A percentile compares a stretch with the other conserved stretches of the same genome.
These are phyloP conservation scores for Drosophila paulistorum DNA, from an alignment of 1,140 invertebrate genomes.

Conservation along the genomic window DNA sequence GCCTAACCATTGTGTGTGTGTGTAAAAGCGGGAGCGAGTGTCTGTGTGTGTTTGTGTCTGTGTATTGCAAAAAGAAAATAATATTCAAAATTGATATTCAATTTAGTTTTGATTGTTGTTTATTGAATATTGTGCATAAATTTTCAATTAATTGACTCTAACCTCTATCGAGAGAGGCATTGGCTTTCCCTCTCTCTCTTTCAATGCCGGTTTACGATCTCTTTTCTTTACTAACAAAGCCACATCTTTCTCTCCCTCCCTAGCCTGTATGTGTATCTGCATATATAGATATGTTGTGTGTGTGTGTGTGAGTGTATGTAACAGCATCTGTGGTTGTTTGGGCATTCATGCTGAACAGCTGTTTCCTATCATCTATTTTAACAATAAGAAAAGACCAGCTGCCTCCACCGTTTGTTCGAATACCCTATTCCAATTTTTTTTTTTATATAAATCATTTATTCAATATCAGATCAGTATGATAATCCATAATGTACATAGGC, in stretches of 20 bases:
- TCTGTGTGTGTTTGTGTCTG: no score
- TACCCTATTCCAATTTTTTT: no score
- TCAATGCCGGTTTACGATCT: background rate
- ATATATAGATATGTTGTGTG: background rate
- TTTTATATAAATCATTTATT: no score
- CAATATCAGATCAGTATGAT: no score
- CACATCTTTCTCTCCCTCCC: slow-evolving; percentile 1
- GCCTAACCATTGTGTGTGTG: no score
- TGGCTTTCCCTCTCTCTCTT: background rate
- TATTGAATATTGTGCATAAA: slow-evolving; percentile 17
- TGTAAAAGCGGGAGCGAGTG: background rate
- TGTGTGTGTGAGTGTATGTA: slow-evolving; percentile 8
- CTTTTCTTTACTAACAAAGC: background rate
- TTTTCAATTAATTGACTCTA: slow-evolving; percentile 23
- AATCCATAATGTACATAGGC: no score
- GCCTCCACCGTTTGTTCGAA: no score
- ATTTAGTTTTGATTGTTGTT: slow-evolving; percentile 21
- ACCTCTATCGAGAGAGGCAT: background rate
- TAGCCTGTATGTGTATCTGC: slow-evolving; percentile 23
- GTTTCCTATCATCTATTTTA: slow-evolving; percentile 44
- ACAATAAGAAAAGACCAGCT: slow-evolving; percentile 11
- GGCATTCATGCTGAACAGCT: slow-evolving; percentile 66
- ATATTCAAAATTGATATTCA: slow-evolving; percentile 7
- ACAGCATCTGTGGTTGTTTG: slow-evolving; percentile 44
- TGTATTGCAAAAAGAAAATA: background rate